A percentile compares a stretch with the other conserved stretches of the same genome.
These are phyloP conservation scores for Calephelis nemesis DNA, from an alignment of 1,140 invertebrate species.

Conservation along the genomic window DNA sequence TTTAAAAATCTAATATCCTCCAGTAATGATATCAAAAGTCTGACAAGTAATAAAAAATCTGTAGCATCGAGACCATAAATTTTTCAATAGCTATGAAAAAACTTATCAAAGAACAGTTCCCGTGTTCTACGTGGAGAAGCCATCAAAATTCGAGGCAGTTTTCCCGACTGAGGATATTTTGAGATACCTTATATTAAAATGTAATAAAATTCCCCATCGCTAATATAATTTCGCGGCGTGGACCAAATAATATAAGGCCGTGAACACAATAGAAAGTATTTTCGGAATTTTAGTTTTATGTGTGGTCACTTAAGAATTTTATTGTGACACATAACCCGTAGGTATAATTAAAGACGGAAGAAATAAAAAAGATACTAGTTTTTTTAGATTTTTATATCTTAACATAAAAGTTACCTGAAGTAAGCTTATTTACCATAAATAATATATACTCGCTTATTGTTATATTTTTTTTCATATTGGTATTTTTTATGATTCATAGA, in stretches of 20 bases:
- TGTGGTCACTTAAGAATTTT: background rate
- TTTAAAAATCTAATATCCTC: conserved; percentile 30
- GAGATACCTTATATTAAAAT: conserved; percentile 73
- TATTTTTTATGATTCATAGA: no score
- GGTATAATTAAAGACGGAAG: no score
- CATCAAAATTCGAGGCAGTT: conserved; percentile 61
- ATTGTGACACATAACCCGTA: no score
- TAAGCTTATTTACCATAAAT: no score
- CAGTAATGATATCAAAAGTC: conserved; percentile 38
- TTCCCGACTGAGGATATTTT: conserved; percentile 54
- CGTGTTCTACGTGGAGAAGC: conserved; percentile 47
- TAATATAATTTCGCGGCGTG: conserved; percentile 63
- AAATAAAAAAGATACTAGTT: no score
- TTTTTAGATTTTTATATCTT: no score
- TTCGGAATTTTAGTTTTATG: background rate
- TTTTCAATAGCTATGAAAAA: conserved; percentile 47
- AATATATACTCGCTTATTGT: no score
- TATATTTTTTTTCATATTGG: no score
- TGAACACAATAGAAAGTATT: conserved; percentile 30
- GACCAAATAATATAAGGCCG: conserved; percentile 39
- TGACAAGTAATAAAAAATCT: conserved; percentile 42
- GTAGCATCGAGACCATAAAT: conserved; percentile 44
- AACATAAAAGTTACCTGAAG: no score
- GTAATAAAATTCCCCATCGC: conserved; percentile 67
- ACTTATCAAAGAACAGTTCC: conserved; percentile 52